Conservation (phyloP, 2,113 vertebrate genomes). For the Rhynchomys soricoides region DNA sequence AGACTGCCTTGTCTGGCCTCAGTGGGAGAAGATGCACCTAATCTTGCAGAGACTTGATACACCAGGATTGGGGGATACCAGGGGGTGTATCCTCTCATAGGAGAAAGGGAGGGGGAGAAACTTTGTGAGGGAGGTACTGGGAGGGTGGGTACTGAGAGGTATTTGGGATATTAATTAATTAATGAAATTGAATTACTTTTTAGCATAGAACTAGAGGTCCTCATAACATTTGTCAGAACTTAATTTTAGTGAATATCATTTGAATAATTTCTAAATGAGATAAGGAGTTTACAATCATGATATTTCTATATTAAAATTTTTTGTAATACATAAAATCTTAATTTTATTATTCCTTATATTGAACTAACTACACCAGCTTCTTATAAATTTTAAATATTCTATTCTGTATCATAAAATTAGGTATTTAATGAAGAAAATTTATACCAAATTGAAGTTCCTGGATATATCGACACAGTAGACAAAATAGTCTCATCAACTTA, state of each 20-base stretch:
- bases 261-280: conserved; percentile 60
- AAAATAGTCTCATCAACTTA: conserved; percentile 85
- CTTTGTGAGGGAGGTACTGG: too few relatives aligned
- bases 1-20: too few relatives aligned
- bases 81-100: too few relatives aligned
- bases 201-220: conserved; percentile 17
- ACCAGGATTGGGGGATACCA: too few relatives aligned
- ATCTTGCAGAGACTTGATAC: too few relatives aligned
- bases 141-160: too few relatives aligned
- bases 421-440: conserved; percentile 83
- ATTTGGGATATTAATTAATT: too few relatives aligned
- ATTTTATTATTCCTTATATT: neutral
- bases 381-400: conserved; percentile 75
- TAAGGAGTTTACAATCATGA: neutral
- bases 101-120: too few relatives aligned
- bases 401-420: conserved; percentile 80
- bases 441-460: conserved; percentile 78
- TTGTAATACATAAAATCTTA: neutral
- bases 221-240: conserved; percentile 52
- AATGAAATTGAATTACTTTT: conserved; percentile 39
- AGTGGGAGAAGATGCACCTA: too few relatives aligned
- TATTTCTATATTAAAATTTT: conserved; percentile 29
- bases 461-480: conserved; percentile 79
- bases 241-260: conserved; percentile 28
- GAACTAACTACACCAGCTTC: conserved; percentile 48